Evolutionary conservation across 2,888 invertebrate species (phyloP), one percentile per base, ranked within the genome.

Genomic region (Crepidodera aurea): DNA sequence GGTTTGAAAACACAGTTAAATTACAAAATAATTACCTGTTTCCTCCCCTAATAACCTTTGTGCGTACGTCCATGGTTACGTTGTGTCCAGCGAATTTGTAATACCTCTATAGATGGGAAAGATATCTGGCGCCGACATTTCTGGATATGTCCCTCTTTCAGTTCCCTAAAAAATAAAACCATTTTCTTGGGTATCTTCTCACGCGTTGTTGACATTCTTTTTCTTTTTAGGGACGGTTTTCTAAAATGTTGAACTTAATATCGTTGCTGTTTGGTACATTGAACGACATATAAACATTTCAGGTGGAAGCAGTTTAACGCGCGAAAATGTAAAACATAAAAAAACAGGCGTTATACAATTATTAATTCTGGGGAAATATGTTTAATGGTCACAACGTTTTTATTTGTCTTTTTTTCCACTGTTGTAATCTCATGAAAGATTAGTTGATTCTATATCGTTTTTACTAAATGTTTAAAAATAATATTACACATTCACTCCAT

Each of bases 91-190:
- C 50, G 60, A 68, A 68, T 66, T 66, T 68, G 64, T 64, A 61
- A 68, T 68, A 62, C 64, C 50, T 57, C 56, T 48, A 54, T 56
- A 50, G 59, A 40, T 27, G 54, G 39, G 15, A 25, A 55, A 68
- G 60, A 62, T 66, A 66, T 70, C 68, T 68, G 70, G 70, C 68
- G 68, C 67, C 68, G 70, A 68, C 70, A 55, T 67, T 67, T 68
- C 66, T 59, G 40, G 63, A 64, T 59, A 59, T 65, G 64, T 61
- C 62, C 60, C 65, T 66, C 64, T 67, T 59, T 62, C 56, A 42
- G 37, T 42, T 19, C 46, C 60, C 51, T 40, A 22, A 50, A 58
- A 65, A 64, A 64, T 65, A 67, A 66, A 68, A 60, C 54, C 55
- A 58, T 64, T 69, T 66, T 68, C 64, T 68, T 66, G 64, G 64